Evolutionary conservation across 2,113 vertebrate species (phyloP).

Genomic region (Thalassarche chlororhynchos): DNA sequence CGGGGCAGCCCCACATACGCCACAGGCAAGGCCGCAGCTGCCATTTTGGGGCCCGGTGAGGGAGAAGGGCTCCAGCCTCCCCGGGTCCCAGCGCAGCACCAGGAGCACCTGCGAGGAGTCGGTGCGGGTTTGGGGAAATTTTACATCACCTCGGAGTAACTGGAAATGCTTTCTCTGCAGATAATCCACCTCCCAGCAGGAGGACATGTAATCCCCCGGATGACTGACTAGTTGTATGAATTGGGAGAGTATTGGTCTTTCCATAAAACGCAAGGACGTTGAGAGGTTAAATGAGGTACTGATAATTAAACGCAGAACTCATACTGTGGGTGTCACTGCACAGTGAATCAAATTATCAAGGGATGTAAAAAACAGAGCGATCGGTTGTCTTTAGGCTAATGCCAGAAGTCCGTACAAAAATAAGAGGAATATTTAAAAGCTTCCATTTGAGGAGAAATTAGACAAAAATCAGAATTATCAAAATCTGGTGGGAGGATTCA

Average conservation of each 20-base stretch:
- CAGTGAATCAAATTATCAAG: neutral
- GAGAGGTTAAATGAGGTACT: neutral
- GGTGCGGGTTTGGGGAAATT: neutral
- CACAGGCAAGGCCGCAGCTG: neutral
- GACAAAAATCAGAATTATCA: neutral
- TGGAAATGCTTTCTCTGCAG: neutral
- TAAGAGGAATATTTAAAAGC: neutral
- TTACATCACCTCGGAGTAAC: neutral
- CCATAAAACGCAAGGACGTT: neutral
- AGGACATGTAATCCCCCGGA: neutral
- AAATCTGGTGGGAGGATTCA: neutral
- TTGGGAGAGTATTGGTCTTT: neutral
- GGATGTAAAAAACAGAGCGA: neutral
- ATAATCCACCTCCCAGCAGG: neutral
- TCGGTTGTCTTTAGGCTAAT: neutral
- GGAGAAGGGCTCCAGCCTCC: neutral
- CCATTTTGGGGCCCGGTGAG: fast-evolving
- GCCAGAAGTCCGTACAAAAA: neutral
- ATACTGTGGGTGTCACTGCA: neutral
- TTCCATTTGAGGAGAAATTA: neutral
- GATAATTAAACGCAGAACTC: neutral
- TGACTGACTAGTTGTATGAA: neutral
- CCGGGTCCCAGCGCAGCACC: fast-evolving
- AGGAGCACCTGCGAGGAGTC: fast-evolving
- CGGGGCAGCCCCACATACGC: fast-evolving